Conservation (phyloP, 2,797 vertebrate species). For the Allobates femoralis region DNA sequence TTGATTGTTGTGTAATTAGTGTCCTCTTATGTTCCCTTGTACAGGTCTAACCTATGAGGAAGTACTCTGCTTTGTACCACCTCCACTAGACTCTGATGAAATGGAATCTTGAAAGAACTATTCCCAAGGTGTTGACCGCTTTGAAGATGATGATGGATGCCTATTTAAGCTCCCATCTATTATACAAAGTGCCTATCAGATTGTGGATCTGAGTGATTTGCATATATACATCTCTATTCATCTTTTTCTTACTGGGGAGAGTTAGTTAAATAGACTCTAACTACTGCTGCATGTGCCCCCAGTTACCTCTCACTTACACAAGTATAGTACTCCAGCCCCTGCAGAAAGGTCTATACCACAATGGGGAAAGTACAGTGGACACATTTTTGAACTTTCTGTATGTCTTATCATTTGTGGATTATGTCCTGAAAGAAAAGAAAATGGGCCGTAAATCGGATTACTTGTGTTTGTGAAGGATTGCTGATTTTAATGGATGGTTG, state of each 20-base stretch:
- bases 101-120: conserved; percentile 90
- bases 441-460: background rate
- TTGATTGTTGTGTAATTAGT: background rate
- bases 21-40: background rate
- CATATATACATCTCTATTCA: conserved; percentile 32
- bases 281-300: conserved; percentile 44
- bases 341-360: conserved; percentile 2
- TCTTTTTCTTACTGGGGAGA: conserved; percentile 41
- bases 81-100: conserved; percentile 88
- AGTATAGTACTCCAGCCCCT: background rate
- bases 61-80: conserved; percentile 90
- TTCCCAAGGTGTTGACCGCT: conserved; percentile 42
- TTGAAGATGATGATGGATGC: conserved; percentile 40
- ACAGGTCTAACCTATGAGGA: conserved; percentile 94
- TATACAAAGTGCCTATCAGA: conserved; percentile 54
- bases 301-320: background rate
- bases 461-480: conserved; percentile 13
- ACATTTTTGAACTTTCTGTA: background rate
- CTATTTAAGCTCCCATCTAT: conserved; percentile 4
- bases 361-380: background rate
- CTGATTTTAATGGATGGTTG: background rate
- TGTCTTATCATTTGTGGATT: background rate
- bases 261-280: conserved; percentile 50
- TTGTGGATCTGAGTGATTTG: conserved; percentile 49
- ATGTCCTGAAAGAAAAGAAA: background rate